phyloP scores from a whole-genome alignment of 2,797 vertebrate species.

The Pteropus rufus region DNA sequence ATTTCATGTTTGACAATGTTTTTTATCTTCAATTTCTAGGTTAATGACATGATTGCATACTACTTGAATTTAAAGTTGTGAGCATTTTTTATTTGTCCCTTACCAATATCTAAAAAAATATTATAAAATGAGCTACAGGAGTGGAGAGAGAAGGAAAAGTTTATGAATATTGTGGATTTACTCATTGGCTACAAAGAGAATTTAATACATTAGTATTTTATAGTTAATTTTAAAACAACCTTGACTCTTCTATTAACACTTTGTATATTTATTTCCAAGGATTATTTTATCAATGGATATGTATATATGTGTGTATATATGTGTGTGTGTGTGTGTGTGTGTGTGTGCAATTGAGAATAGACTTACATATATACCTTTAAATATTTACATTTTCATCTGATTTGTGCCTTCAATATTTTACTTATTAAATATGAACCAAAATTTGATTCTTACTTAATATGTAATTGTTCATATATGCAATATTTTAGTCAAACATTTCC shows the following conservation, averaged over 20 bases:
- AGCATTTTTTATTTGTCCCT: not conserved
- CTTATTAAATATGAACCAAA: not conserved
- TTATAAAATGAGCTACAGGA: not conserved
- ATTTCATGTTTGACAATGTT: not conserved
- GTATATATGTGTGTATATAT: not conserved
- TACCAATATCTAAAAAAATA: not conserved
- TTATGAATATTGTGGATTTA: not conserved
- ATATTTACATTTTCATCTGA: not conserved
- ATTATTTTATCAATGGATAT: not conserved
- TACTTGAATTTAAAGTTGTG: not conserved
- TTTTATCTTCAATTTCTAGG: not conserved
- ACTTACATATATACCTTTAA: not conserved
- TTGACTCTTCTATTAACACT: not conserved
- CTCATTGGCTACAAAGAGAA: not conserved
- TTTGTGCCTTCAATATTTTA: not conserved
- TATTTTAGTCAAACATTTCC: not conserved
- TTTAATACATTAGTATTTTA: not conserved
- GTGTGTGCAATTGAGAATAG: not conserved
- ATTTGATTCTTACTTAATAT: not conserved
- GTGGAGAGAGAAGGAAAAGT: rapidly evolving
- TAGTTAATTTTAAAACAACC: not conserved
- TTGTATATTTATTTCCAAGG: not conserved
- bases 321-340: not conserved
- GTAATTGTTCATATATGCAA: not conserved
- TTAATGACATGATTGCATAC: not conserved